Base-by-base conservation (phyloP, 2,888 invertebrate genomes). In the Orthosia gothica region DNA sequence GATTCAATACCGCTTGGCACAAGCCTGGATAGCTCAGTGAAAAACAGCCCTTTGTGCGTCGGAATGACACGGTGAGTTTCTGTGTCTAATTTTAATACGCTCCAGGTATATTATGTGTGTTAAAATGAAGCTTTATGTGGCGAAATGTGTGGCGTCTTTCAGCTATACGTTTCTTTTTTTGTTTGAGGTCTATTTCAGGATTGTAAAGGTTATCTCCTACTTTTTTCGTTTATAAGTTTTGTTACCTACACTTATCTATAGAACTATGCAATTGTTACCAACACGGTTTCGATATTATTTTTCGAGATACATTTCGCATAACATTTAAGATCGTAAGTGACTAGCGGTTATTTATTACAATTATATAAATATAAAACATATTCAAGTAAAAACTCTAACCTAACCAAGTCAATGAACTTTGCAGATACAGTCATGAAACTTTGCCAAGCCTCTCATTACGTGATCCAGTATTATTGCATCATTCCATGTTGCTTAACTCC, bases 1-100 rank as follows among this genome's bases (percentile, higher is more conserved):
- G 94, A 93, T 96, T 95, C 91, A 92, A 94, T 92, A 94, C 93
- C 83, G 96, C 95, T 93, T 96, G 96, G 96, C 95, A 94, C 87
- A 95, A 95, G 94, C 96, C 96, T 87, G 96, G 95, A 92, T 96
- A 96, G 95, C 91, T 93, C 82, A 86, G 88, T 89, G 89, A 89
- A 85, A 74, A 86, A 85, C 87, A 90, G 88, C 86, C 89, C 93
- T 91, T 93, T 93, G 94, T 94, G 90, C 90, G 92, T 88, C 93
- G 94, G 90, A 94, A 96, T 96, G 96, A 94, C 91, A 95, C 93
- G 96, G 96, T 96, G 82, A 95, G 96, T 94, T 77, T 70, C 84
- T 76, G 71, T 74, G 72, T 70, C 74, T 85, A 84, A 79, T 84
- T 89, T 82, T 85, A 82, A 81, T 81, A 78, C 69, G 70, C 68